Evolutionary conservation across 2,797 vertebrate species (phyloP).

Genomic region (Oophaga sylvatica): DNA sequence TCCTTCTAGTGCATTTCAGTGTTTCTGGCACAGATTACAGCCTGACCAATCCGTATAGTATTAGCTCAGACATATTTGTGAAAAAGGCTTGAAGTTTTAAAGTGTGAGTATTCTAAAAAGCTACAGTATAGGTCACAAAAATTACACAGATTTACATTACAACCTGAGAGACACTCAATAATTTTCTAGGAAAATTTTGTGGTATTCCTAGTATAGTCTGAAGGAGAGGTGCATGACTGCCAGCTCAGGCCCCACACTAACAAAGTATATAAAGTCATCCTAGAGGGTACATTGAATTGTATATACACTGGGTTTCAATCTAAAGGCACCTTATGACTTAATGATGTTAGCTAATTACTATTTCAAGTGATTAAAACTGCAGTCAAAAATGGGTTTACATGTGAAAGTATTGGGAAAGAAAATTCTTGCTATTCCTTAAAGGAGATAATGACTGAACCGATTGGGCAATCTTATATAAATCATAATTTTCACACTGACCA

Average conservation of each 20-base stretch:
- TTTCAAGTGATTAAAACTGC: too few relatives aligned
- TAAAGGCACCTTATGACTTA: too few relatives aligned
- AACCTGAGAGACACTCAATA: neutral
- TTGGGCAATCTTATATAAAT: too few relatives aligned
- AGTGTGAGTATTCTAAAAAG: conserved; percentile 2
- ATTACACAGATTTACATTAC: conserved; percentile 26
- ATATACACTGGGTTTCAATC: too few relatives aligned
- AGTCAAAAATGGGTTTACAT: too few relatives aligned
- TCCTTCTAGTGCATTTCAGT: conserved; percentile 19
- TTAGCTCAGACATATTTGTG: conserved; percentile 44
- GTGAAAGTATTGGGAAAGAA: too few relatives aligned
- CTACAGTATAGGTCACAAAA: neutral
- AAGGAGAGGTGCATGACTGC: neutral
- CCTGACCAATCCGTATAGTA: conserved; percentile 28
- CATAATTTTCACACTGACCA: too few relatives aligned
- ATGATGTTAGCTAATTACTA: too few relatives aligned
- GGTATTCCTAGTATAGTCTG: neutral
- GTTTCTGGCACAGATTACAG: conserved; percentile 20
- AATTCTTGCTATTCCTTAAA: too few relatives aligned
- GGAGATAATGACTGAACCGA: too few relatives aligned
- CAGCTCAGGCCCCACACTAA: neutral
- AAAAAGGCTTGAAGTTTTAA: conserved; percentile 24
- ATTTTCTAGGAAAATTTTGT: neutral
- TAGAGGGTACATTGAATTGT: too few relatives aligned
- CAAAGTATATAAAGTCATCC: neutral